Percentiles rank a stretch among this genome's conserved stretches.
These are phyloP conservation scores for Polyommatus iphigenia DNA, from an alignment of 2,888 invertebrate genomes.

Conservation along the genomic window DNA sequence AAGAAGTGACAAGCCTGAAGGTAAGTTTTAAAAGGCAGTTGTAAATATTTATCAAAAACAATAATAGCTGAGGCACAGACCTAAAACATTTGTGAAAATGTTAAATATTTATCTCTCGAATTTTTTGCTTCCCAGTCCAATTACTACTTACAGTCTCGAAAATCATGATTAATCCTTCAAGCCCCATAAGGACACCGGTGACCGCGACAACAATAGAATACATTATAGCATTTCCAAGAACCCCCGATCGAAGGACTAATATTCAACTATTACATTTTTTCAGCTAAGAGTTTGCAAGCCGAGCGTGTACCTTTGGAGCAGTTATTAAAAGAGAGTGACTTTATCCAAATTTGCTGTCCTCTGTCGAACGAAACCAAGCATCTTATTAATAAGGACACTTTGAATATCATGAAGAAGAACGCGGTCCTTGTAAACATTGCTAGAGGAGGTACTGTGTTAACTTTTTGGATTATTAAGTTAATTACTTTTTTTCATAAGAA, in stretches of 20 bases:
- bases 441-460: conserved; percentile 78
- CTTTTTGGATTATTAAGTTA: background rate
- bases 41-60: no score
- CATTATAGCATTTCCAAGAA: no score
- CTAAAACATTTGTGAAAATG: background rate
- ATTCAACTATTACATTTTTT: conserved; percentile 31
- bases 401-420: conserved; percentile 87
- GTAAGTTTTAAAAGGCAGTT: conserved; percentile 48
- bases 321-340: conserved; percentile 86
- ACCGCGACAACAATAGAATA: no score
- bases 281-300: conserved; percentile 78
- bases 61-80: no score
- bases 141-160: no score
- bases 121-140: no score
- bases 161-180: no score
- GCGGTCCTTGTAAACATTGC: conserved; percentile 89
- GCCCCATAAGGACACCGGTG: no score
- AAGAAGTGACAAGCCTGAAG: conserved; percentile 82
- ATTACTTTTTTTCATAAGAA: background rate
- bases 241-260: no score
- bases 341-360: conserved; percentile 85
- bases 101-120: background rate
- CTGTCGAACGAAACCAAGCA: conserved; percentile 84
- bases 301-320: conserved; percentile 84
- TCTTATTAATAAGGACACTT: conserved; percentile 84